These are phyloP conservation scores for Tubulanus polymorphus DNA, from an alignment of 2,888 invertebrate species.

Conservation along the genomic window DNA sequence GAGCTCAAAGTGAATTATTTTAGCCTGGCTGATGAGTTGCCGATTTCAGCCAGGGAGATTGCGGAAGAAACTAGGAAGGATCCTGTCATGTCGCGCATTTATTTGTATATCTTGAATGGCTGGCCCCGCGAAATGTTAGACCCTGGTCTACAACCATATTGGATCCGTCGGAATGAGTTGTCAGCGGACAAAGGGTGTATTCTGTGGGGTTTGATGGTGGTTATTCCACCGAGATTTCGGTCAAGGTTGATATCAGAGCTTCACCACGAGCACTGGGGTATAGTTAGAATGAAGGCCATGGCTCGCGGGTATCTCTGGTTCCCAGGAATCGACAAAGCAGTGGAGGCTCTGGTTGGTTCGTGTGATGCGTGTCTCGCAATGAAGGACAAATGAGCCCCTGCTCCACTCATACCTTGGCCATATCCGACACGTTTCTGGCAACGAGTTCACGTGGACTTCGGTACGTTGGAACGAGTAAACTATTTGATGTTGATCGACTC, in stretches of 20 bases:
- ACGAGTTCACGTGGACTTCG: slow-evolving; percentile 2
- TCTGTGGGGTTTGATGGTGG: slow-evolving; percentile 11
- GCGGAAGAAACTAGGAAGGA: slow-evolving; percentile 5
- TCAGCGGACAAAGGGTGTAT: slow-evolving; percentile 10
- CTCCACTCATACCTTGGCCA: background rate
- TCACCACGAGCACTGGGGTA: slow-evolving; percentile 14
- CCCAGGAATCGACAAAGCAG: background rate
- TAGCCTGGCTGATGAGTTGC: slow-evolving; percentile 1
- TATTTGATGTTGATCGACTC: slow-evolving; percentile 1
- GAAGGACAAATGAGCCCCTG: too few species aligned
- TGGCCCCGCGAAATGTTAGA: too few species aligned
- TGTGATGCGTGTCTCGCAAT: background rate
- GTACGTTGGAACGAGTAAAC: background rate
- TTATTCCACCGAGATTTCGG: slow-evolving; percentile 7
- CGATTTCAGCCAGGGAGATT: slow-evolving; percentile 3
- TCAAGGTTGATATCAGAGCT: slow-evolving; percentile 6
- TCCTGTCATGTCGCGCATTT: slow-evolving; percentile 3
- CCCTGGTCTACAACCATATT: too few species aligned
- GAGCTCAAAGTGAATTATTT: slow-evolving; percentile 4
- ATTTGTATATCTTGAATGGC: background rate
- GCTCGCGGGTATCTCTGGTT: slow-evolving; percentile 2
- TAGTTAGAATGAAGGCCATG: slow-evolving; percentile 12
- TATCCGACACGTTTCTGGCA: background rate
- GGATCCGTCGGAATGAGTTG: slow-evolving; percentile 1
- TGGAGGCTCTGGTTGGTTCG: background rate